These are phyloP conservation scores for Cynopterus sphinx DNA, from an alignment of 2,797 vertebrate species.

Conservation along the genomic window DNA sequence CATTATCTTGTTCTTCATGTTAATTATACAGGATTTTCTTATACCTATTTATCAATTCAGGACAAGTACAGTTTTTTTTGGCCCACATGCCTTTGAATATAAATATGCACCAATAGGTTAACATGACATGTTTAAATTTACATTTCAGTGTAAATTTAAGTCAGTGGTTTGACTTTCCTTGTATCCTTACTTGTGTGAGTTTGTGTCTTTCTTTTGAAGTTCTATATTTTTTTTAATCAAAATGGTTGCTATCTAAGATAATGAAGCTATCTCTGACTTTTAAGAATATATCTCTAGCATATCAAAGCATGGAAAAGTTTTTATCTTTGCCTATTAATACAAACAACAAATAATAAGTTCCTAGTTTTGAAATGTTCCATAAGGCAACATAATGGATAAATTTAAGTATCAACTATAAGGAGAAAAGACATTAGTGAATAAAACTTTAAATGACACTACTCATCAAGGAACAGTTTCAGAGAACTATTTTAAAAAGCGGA, in stretches of 20 bases:
- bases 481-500: not conserved
- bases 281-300: not conserved
- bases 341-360: conserved; percentile 8
- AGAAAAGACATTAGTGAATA: not conserved
- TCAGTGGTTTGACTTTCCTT: not conserved
- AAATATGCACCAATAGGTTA: conserved; percentile 52
- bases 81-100: conserved; percentile 63
- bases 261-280: conserved; percentile 23
- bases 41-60: conserved; percentile 81
- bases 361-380: not conserved
- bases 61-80: conserved; percentile 60
- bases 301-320: conserved; percentile 10
- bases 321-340: not conserved
- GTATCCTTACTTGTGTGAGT: not conserved
- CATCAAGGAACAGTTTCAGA: not conserved
- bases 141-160: conserved; percentile 48
- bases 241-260: not conserved
- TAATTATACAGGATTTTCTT: conserved; percentile 84
- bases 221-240: not conserved
- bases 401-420: not conserved
- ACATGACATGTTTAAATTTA: conserved; percentile 54
- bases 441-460: conserved; percentile 45
- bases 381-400: not conserved
- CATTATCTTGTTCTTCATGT: conserved; percentile 79
- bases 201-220: not conserved